These are phyloP conservation scores for Eupleurogrammus muticus DNA, from an alignment of 2,797 vertebrate genomes.

Conservation along the genomic window DNA sequence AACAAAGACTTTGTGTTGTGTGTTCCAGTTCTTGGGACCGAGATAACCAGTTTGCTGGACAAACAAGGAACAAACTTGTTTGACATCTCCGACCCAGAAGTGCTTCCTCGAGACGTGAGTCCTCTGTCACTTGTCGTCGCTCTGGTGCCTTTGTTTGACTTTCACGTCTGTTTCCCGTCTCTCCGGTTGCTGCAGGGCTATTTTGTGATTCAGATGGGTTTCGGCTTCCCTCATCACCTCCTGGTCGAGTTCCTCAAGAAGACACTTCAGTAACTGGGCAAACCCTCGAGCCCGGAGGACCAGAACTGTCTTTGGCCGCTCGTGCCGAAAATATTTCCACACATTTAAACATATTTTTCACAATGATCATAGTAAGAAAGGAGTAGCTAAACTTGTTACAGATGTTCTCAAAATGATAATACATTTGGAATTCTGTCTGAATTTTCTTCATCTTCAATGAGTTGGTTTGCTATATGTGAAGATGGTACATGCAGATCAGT, in stretches of 20 bases:
- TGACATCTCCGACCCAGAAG: conserved; percentile 85
- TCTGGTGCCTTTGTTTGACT: neutral
- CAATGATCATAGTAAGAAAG: neutral
- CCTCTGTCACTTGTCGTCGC: neutral
- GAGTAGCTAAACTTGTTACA: neutral
- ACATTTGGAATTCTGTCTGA: neutral
- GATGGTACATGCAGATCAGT: neutral
- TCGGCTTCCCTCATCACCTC: conserved; percentile 90
- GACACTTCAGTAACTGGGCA: conserved; percentile 66
- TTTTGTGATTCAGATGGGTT: conserved; percentile 87
- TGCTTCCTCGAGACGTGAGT: conserved; percentile 84
- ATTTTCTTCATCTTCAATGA: neutral
- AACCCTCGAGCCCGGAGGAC: neutral
- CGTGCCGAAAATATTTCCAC: neutral
- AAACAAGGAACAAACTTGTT: conserved; percentile 86
- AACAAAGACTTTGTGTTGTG: neutral
- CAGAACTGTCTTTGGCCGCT: neutral
- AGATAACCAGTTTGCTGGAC: conserved; percentile 85
- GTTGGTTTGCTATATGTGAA: neutral
- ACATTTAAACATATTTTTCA: neutral
- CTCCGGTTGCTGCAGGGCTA: conserved; percentile 83
- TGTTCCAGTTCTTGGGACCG: conserved; percentile 80
- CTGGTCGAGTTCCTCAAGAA: conserved; percentile 88
- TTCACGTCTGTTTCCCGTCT: neutral
- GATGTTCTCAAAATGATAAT: neutral